Base-by-base conservation (phyloP, 2,113 vertebrate species). In the Nesogale talazaci region DNA sequence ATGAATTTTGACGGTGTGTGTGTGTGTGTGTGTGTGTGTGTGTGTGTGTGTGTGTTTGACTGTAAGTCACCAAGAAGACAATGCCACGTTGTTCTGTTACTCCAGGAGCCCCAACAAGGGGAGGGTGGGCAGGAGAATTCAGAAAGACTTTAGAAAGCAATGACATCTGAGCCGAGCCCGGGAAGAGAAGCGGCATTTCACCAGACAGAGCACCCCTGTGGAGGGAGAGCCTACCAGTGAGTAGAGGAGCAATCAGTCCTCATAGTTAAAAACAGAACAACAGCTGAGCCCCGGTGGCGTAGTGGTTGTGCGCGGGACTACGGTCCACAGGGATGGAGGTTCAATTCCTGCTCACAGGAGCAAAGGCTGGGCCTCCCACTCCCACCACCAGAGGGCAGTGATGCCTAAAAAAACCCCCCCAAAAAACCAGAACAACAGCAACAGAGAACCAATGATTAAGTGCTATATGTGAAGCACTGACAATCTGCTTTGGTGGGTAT, bases 1-100 rank as follows among this genome's bases (percentile, higher is more conserved):
- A 59, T 67, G 83, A 56, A 83, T n/a, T 61, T n/a, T n/a, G n/a
- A n/a, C n/a, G n/a, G 38, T 74, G 38, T 1, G 10, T 59, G 63
- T 74, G 63, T 14, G 69, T 17, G 23, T 61, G 38, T 74, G 38
- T 1, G 10, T 59, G 63, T 74, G 63, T 14, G 69, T 17, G 23
- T 61, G 38, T 74, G 38, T 61, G 38, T 74, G 38, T 1, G 10
- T 59, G 63, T 74, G 63, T 14, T 61, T 17, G 23, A 61, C 57
- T 34, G 46, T 9, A 67, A 69, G 27, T 36, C 36, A 78, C 34
- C 27, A 67, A 9, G 36, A 34, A 87, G 40, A 81, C 72, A 70
- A 81, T 84, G 27, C 52, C 56, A 11, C 46, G 31, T 59, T 92
- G 81, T 86, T 83, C 59, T 93, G 61, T 36, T 89, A 61, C 52